A percentile compares a stretch with the other conserved stretches of the same genome.
Evolutionary conservation across 2,797 vertebrate species (phyloP).

Genomic region (Cetoscarus ocellatus): DNA sequence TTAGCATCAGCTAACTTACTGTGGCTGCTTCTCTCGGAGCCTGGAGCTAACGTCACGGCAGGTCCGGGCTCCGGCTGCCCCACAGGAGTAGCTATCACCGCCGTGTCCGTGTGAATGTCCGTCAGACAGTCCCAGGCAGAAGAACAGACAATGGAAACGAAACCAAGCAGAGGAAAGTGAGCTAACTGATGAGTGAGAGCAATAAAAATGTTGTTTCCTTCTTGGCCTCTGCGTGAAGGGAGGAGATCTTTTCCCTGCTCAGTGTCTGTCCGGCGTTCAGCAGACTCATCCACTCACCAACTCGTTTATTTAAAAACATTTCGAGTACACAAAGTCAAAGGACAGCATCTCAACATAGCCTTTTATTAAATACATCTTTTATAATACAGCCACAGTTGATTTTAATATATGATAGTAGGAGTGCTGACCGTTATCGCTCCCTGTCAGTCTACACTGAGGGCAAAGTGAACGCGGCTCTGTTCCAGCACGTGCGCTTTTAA

Average conservation of each 20-base stretch:
- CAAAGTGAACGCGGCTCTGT: rapidly evolving
- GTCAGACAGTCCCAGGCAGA: neutral
- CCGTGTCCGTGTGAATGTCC: neutral
- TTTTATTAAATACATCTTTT: no score
- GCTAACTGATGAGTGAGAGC: slow-evolving; percentile 16
- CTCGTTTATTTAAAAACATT: no score
- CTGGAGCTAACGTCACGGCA: neutral
- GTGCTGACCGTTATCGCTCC: rapidly evolving
- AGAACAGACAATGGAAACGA: neutral
- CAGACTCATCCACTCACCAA: neutral
- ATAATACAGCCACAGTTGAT: no score
- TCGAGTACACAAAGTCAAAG: no score
- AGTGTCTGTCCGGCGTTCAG: slow-evolving; percentile 17
- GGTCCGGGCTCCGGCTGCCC: neutral
- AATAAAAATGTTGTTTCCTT: slow-evolving; percentile 57
- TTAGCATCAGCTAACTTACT: slow-evolving; percentile 49
- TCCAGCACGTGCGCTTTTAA: slow-evolving; percentile 12
- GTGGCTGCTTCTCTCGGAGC: slow-evolving; percentile 5
- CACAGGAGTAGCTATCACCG: neutral
- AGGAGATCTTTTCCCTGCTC: neutral
- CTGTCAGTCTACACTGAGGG: slow-evolving; percentile 19
- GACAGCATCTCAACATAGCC: no score
- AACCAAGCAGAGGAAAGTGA: slow-evolving; percentile 17
- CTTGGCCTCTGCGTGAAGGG: neutral
- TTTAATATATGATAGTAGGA: neutral